Percentiles rank a stretch among this genome's conserved stretches.
These are phyloP conservation scores for Callipepla californica DNA, from an alignment of 2,113 vertebrate genomes.

Conservation along the genomic window DNA sequence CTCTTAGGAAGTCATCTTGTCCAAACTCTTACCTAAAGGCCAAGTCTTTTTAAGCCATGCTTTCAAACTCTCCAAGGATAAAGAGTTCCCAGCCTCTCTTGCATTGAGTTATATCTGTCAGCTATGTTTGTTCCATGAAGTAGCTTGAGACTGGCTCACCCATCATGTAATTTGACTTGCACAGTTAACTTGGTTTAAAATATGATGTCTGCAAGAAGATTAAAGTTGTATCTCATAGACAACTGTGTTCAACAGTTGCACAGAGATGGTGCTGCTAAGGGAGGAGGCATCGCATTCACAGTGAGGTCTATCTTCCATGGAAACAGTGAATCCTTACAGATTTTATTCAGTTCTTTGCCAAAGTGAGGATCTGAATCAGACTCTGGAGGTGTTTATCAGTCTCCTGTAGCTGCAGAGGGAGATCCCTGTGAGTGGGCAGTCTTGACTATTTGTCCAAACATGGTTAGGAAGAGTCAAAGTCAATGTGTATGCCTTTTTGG, in stretches of 20 bases:
- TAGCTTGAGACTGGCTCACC: neutral
- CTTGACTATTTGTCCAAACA: neutral
- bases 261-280: neutral
- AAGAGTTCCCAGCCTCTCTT: fast-evolving
- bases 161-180: fast-evolving
- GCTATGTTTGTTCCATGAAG: neutral
- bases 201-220: neutral
- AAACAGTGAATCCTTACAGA: neutral
- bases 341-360: neutral
- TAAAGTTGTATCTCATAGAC: neutral
- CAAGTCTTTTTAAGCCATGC: neutral
- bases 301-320: neutral
- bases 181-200: neutral
- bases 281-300: neutral
- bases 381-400: neutral
- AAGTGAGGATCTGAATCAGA: neutral
- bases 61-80: neutral
- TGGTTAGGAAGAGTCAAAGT: neutral
- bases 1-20: neutral
- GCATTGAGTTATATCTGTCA: neutral
- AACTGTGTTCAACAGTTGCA: neutral
- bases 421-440: neutral
- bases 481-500: neutral
- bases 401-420: neutral
- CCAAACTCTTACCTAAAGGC: neutral